Evolutionary conservation across 2,888 invertebrate genomes (phyloP), one percentile per base, ranked within the genome.

Genomic region (Trichopoda pennipes): DNA sequence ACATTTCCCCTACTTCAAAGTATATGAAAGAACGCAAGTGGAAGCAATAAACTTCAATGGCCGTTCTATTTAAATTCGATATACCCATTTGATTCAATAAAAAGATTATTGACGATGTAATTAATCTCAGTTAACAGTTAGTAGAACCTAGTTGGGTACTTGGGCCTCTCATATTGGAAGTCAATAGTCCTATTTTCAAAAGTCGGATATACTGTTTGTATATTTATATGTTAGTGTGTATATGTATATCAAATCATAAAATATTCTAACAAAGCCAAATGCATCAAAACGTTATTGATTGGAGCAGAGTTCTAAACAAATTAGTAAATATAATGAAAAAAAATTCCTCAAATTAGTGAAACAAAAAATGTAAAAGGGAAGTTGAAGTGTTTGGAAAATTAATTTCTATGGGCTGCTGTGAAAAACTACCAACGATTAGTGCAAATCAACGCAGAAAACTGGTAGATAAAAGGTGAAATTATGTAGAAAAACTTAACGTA

Each of bases 401-500:
- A 69, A 55, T 77, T 63, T 60, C 85, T 86, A 86, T 85, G 87
- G 83, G 21, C 49, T 86, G 85, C 73, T 76, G 23, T 82, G 82
- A 79, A 72, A 76, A 82, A 79, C 75, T 79, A 32, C 72, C 72
- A 79, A 63, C 86, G 88, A 88, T 89, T 89, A 88, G 87, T 81
- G 79, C 84, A 86, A 89, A 86, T 88, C 87, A 86, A 84, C 85
- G 80, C 73, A 60, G 83, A 83, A 12, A 47, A 61, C 32, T 35
- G 51, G 9, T 32, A 56, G 86, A 85, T 85, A 84, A 85, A 86
- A 88, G 89, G 89, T 88, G 89, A 85, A 86, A 86, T 88, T 87
- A 85, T 81, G 83, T 84, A 84, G 53, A 81, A 84, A 77, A 70
- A 78, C 42, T 60, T 53, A 16, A 66, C 21, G 70, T 21, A 35